These are phyloP conservation scores for Myrmophylax atrothorax DNA, from an alignment of 2,113 vertebrate genomes.

Conservation along the genomic window DNA sequence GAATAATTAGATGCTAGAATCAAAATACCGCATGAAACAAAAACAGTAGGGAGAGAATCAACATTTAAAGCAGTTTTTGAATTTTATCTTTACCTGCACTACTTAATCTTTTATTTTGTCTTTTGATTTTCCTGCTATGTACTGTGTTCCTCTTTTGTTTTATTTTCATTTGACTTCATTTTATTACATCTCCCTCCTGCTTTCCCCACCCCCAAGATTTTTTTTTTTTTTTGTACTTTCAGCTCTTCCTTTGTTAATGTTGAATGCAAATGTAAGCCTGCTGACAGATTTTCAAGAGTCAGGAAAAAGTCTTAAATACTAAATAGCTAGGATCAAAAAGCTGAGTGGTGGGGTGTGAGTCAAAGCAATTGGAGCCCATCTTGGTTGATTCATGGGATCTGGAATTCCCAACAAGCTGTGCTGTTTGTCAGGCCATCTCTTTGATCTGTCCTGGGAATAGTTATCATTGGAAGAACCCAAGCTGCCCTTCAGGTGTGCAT, in stretches of 20 bases:
- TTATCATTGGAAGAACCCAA: fast-evolving
- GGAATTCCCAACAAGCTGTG: background rate
- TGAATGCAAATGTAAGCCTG: background rate
- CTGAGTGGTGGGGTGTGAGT: background rate
- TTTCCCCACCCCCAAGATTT: background rate
- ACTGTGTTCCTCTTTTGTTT: slow-evolving; percentile 41
- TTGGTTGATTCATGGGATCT: background rate
- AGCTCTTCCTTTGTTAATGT: slow-evolving; percentile 47
- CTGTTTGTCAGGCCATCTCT: background rate
- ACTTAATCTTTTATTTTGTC: slow-evolving; percentile 69
- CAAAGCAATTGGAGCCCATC: background rate
- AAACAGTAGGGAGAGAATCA: slow-evolving; percentile 69
- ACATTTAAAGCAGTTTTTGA: slow-evolving; percentile 63
- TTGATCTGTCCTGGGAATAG: background rate
- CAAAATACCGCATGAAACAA: slow-evolving; percentile 72
- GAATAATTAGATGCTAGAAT: slow-evolving; percentile 74
- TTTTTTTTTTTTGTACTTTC: background rate
- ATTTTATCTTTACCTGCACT: slow-evolving; percentile 68
- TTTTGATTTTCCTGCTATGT: slow-evolving; percentile 52
- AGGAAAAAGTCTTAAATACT: background rate
- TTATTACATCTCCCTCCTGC: slow-evolving; percentile 33
- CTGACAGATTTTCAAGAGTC: slow-evolving; percentile 1
- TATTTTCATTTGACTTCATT: slow-evolving; percentile 53
- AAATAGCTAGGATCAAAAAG: background rate
- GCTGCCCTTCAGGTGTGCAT: background rate